A percentile compares a stretch with the other conserved stretches of the same genome.
Evolutionary conservation across 2,113 vertebrate genomes (phyloP).

Genomic region (Cairina moschata): DNA sequence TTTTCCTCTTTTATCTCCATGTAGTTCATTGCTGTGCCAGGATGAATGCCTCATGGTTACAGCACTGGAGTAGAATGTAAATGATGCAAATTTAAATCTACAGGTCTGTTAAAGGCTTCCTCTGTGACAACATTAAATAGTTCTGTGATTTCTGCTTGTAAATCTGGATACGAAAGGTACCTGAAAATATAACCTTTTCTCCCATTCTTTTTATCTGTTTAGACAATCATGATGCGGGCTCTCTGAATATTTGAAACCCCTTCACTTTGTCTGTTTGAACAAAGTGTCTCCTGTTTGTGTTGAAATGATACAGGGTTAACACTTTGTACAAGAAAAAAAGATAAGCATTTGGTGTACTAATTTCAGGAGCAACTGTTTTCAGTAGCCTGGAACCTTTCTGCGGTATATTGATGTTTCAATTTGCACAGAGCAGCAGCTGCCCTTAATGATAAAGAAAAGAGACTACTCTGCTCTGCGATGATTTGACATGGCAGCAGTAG

Average conservation of each 20-base stretch:
- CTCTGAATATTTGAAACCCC: not conserved
- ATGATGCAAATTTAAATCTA: not conserved
- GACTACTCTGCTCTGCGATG: not conserved
- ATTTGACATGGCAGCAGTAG: slow-evolving; percentile 42
- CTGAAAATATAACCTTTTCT: not conserved
- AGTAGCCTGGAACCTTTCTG: slow-evolving; percentile 57
- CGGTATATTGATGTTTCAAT: slow-evolving; percentile 67
- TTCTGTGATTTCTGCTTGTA: not conserved
- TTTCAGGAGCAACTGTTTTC: slow-evolving; percentile 54
- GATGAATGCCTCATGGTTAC: not conserved
- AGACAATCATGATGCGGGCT: not conserved
- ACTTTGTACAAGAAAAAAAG: not conserved
- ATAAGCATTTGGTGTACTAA: slow-evolving; percentile 46
- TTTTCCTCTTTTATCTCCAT: slow-evolving; percentile 7
- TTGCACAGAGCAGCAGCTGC: slow-evolving; percentile 60
- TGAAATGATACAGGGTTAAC: slow-evolving; percentile 34
- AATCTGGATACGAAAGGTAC: not conserved
- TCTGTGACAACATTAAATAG: not conserved
- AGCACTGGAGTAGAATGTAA: not conserved
- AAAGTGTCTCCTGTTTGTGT: slow-evolving; percentile 27
- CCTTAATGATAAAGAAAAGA: slow-evolving; percentile 66
- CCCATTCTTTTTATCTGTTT: not conserved
- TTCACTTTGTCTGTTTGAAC: slow-evolving; percentile 19
- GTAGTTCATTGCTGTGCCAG: not conserved
- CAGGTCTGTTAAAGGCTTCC: not conserved